phyloP scores from a whole-genome alignment of 2,888 invertebrate species.

The Ormyrus thymus region DNA sequence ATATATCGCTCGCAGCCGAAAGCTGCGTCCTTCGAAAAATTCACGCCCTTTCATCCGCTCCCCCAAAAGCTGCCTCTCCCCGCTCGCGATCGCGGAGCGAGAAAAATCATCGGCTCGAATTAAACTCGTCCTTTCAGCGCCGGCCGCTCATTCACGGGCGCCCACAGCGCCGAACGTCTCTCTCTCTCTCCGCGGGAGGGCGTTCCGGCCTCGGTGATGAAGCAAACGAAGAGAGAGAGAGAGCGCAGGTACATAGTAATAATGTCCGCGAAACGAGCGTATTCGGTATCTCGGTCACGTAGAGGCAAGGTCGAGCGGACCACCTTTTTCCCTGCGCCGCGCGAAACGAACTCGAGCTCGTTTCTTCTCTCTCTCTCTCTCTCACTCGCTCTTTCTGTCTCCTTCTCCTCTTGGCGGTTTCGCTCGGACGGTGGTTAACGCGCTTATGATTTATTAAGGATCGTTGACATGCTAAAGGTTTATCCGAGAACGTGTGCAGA shows the following conservation, averaged over 20 bases:
- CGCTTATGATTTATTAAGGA: conserved; percentile 46
- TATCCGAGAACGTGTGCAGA: not conserved
- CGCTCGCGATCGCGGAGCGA: too few species aligned
- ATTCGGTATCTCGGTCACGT: conserved; percentile 45
- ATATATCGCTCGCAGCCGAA: too few species aligned
- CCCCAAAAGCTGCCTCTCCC: too few species aligned
- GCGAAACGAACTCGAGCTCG: too few species aligned
- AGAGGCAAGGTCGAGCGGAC: conserved; percentile 28
- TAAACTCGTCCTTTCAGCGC: conserved; percentile 20
- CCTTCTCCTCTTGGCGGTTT: not conserved
- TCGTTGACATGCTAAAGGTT: conserved; percentile 31
- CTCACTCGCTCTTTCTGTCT: too few species aligned
- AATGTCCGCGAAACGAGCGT: not conserved
- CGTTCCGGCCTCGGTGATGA: too few species aligned
- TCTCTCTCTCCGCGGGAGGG: not conserved
- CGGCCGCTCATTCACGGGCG: not conserved
- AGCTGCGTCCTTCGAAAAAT: too few species aligned
- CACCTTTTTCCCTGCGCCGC: not conserved
- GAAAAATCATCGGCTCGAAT: conserved; percentile 2
- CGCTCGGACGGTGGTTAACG: conserved; percentile 5
- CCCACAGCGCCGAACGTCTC: not conserved
- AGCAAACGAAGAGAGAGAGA: too few species aligned
- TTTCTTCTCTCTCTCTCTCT: too few species aligned
- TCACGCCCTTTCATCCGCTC: too few species aligned
- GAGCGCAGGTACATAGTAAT: too few species aligned